A percentile compares a stretch with the other conserved stretches of the same genome.
Evolutionary conservation across 2,888 invertebrate species (phyloP).

Genomic region (Alentia gelatinosa): DNA sequence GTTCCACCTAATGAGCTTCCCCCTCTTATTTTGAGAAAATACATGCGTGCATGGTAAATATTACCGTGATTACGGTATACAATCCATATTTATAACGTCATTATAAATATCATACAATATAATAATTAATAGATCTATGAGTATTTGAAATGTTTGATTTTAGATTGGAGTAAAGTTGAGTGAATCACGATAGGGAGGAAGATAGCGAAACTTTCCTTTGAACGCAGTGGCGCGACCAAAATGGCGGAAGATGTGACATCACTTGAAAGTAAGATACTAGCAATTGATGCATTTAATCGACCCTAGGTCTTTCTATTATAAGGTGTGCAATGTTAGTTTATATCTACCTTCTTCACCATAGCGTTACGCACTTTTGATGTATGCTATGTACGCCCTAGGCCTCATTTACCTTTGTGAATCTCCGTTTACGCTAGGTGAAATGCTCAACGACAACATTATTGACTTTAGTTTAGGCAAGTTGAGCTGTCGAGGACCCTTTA

Average conservation of each 20-base stretch:
- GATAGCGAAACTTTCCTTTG: slow-evolving; percentile 53
- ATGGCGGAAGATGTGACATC: slow-evolving; percentile 71
- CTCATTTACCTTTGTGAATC: too few species aligned
- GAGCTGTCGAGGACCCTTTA: too few species aligned
- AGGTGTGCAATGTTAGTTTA: too few species aligned
- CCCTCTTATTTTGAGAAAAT: neutral
- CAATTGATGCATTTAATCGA: neutral
- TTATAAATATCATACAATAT: neutral
- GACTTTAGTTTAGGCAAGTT: too few species aligned
- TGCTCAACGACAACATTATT: too few species aligned
- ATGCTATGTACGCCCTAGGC: too few species aligned
- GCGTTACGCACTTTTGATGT: too few species aligned
- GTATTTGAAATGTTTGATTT: neutral
- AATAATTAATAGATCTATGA: neutral
- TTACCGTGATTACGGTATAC: neutral
- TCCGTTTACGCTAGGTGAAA: too few species aligned
- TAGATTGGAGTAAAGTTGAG: neutral
- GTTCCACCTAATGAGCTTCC: neutral
- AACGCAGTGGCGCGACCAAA: slow-evolving; percentile 68
- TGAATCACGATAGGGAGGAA: neutral
- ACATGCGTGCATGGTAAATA: neutral
- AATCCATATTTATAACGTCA: neutral
- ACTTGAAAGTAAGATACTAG: slow-evolving; percentile 66
- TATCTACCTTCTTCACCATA: too few species aligned
- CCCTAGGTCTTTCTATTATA: too few species aligned